Evolutionary conservation across 2,888 invertebrate species (phyloP).

Genomic region (Agonopterix alstromeriana): DNA sequence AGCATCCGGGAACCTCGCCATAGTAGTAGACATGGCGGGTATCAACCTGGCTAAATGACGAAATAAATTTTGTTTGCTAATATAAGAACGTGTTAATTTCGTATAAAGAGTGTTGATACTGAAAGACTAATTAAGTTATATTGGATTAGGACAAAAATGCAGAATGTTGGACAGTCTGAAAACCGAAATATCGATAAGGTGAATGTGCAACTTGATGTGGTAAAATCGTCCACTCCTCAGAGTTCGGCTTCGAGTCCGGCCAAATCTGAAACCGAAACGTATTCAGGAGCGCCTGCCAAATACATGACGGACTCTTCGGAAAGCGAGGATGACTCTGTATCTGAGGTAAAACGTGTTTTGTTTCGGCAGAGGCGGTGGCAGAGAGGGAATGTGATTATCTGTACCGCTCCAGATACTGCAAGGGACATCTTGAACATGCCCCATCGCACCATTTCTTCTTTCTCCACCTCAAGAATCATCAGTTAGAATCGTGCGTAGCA

Average conservation of each 20-base stretch:
- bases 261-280: conserved; percentile 92
- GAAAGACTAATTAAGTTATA: conserved; percentile 73
- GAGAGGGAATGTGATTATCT: conserved; percentile 73
- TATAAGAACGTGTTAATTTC: conserved; percentile 75
- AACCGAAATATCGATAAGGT: conserved; percentile 89
- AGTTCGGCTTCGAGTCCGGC: conserved; percentile 89
- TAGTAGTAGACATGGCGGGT: conserved; percentile 89
- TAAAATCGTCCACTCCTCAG: conserved; percentile 88
- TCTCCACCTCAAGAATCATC: conserved; percentile 35
- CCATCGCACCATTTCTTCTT: conserved; percentile 54
- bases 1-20: conserved; percentile 83
- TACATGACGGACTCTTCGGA: conserved; percentile 96
- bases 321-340: conserved; percentile 97
- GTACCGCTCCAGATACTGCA: conserved; percentile 79
- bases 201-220: conserved; percentile 83
- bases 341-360: conserved; percentile 88
- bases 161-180: conserved; percentile 93
- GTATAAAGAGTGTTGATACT: conserved; percentile 72
- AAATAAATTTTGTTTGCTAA: conserved; percentile 77
- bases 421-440: conserved; percentile 81
- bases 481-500: conserved; percentile 42
- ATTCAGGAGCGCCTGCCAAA: conserved; percentile 89
- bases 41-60: conserved; percentile 82
- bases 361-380: conserved; percentile 74
- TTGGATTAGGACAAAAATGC: conserved; percentile 88